A percentile compares a stretch with the other conserved stretches of the same genome.
Evolutionary conservation across 1,140 invertebrate genomes (phyloP).

Genomic region (Hirudo medicinalis): DNA sequence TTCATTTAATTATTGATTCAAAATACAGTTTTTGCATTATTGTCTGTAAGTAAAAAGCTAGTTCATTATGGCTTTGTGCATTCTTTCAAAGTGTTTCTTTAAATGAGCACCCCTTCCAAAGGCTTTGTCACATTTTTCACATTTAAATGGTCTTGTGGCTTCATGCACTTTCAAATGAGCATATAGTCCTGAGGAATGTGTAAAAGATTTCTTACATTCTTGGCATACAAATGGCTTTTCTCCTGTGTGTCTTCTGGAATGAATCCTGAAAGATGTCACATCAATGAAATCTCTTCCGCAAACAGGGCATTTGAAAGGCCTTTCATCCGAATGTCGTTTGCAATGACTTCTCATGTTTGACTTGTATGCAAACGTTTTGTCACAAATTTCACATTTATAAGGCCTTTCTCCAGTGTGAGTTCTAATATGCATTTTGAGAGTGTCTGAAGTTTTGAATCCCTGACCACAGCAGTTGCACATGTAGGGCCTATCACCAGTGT

Average conservation of each 20-base stretch:
- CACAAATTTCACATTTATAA: constrained; percentile 14
- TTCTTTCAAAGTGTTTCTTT: constrained; percentile 14
- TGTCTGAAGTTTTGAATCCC: constrained; percentile 4
- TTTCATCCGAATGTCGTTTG: constrained; percentile 12
- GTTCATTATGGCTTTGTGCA: neutral
- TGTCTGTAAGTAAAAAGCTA: neutral
- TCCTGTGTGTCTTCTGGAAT: constrained; percentile 17
- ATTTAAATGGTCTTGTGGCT: constrained; percentile 6
- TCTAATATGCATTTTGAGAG: constrained; percentile 11
- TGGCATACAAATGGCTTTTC: constrained; percentile 16
- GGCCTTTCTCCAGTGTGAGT: constrained; percentile 14
- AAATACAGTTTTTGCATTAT: neutral
- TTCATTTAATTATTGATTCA: constrained; percentile 32
- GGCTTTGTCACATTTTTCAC: constrained; percentile 11
- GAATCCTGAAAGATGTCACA: constrained; percentile 2
- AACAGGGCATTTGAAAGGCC: constrained; percentile 11
- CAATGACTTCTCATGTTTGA: constrained; percentile 7
- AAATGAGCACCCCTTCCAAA: constrained; percentile 2
- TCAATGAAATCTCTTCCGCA: constrained; percentile 11
- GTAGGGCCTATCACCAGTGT: constrained; percentile 10
- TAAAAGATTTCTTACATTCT: constrained; percentile 9
- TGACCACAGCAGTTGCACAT: constrained; percentile 17
- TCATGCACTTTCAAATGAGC: constrained; percentile 7
- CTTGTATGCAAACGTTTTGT: constrained; percentile 1
- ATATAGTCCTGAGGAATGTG: neutral